Percentiles rank a stretch among this genome's conserved stretches.
These are phyloP conservation scores for Diloba caeruleocephala DNA, from an alignment of 2,888 invertebrate species.

Conservation along the genomic window DNA sequence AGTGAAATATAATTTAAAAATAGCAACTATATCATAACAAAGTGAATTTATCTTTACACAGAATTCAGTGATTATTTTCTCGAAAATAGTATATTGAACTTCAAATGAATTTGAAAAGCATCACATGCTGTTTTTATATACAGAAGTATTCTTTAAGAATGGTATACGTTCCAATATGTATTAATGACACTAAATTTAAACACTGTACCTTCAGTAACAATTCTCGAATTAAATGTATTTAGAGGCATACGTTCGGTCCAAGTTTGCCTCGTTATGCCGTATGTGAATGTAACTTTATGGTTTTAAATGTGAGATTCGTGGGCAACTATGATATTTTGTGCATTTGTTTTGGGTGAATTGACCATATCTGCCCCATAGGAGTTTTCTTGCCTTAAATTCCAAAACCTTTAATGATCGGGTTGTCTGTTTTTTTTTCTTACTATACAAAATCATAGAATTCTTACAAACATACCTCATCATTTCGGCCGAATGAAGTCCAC, in stretches of 20 bases:
- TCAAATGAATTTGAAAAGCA: slow-evolving; percentile 41
- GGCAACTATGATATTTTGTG: slow-evolving; percentile 32
- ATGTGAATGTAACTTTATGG: slow-evolving; percentile 7
- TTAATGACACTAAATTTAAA: background rate
- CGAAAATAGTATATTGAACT: slow-evolving; percentile 55
- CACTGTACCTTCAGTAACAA: background rate
- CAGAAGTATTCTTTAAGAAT: slow-evolving; percentile 19
- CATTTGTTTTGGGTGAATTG: slow-evolving; percentile 37
- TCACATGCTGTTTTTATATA: slow-evolving; percentile 28
- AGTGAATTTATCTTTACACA: slow-evolving; percentile 10
- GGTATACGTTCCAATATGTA: too few relatives aligned
- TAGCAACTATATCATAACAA: background rate
- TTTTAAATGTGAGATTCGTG: slow-evolving; percentile 21
- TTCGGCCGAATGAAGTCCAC: too few relatives aligned
- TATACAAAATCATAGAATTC: too few relatives aligned
- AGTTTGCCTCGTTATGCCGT: background rate
- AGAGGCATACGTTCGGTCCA: background rate
- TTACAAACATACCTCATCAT: too few relatives aligned
- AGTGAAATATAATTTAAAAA: background rate
- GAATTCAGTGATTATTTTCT: slow-evolving; percentile 57
- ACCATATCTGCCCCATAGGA: slow-evolving; percentile 27
- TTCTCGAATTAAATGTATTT: background rate
- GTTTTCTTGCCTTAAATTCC: slow-evolving; percentile 32
- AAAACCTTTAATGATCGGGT: slow-evolving; percentile 1
- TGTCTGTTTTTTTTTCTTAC: background rate